These are phyloP conservation scores for Philypnodon macrostomus DNA, from an alignment of 2,797 vertebrate species.

Conservation along the genomic window DNA sequence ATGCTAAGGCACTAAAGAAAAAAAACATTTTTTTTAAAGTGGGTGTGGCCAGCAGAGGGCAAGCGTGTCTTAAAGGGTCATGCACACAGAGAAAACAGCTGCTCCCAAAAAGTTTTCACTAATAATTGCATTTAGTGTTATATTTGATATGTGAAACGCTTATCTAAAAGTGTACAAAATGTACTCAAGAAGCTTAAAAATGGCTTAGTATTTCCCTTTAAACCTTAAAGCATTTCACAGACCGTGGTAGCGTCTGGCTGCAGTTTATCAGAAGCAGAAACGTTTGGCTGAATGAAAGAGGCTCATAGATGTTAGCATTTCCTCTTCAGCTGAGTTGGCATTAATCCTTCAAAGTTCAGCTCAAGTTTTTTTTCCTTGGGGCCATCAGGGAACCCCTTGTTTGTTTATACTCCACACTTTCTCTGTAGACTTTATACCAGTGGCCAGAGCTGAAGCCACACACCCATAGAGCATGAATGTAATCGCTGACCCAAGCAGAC, in stretches of 20 bases:
- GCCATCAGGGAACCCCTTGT: conserved; percentile 46
- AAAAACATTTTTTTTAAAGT: too few species aligned
- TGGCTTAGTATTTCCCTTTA: too few species aligned
- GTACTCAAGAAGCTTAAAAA: too few species aligned
- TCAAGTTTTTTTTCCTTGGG: conserved; percentile 25
- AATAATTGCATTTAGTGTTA: too few species aligned
- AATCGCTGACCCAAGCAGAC: conserved; percentile 84
- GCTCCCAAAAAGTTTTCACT: too few species aligned
- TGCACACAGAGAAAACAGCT: too few species aligned
- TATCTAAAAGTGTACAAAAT: too few species aligned
- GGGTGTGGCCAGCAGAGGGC: too few species aligned
- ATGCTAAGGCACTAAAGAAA: too few species aligned
- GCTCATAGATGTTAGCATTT: conserved; percentile 52
- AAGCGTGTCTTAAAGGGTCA: too few species aligned
- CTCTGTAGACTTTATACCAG: conserved; percentile 26
- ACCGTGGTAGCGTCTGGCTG: not conserved
- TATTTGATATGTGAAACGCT: too few species aligned
- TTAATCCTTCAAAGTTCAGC: conserved; percentile 40
- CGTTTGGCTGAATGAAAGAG: conserved; percentile 30
- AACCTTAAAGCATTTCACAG: not conserved
- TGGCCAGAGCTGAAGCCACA: conserved; percentile 25
- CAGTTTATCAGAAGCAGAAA: conserved; percentile 12
- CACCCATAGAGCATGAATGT: conserved; percentile 74
- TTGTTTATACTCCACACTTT: conserved; percentile 37
- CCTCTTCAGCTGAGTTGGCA: conserved; percentile 43